phyloP scores from a whole-genome alignment of 2,888 invertebrate genomes.

The Entomobrya proxima region DNA sequence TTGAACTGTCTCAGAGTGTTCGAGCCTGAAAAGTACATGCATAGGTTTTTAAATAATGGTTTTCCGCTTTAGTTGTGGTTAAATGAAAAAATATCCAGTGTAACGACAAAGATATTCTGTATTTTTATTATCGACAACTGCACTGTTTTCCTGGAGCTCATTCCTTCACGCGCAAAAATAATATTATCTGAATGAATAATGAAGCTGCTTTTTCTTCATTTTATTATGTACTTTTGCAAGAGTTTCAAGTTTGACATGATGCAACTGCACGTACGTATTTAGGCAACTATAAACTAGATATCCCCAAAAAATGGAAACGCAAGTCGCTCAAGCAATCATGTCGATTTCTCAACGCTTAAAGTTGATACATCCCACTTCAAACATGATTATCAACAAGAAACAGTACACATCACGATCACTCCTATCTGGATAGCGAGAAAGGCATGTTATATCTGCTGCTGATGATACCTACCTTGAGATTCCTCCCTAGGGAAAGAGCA shows the following conservation, averaged over 20 bases:
- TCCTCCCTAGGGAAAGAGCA: conserved; percentile 12
- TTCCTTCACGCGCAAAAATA: conserved; percentile 3
- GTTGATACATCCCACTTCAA: conserved; percentile 40
- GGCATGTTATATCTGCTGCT: background rate
- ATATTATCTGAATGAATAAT: conserved; percentile 26
- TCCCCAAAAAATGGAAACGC: background rate
- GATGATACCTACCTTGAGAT: background rate
- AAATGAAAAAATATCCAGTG: background rate
- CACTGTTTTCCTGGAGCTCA: background rate
- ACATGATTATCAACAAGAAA: conserved; percentile 20
- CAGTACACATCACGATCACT: background rate
- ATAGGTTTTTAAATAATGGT: background rate
- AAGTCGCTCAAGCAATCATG: background rate
- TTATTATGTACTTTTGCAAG: background rate
- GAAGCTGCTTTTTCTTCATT: background rate
- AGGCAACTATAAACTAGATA: background rate
- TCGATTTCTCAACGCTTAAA: conserved; percentile 13
- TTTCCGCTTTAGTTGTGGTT: background rate
- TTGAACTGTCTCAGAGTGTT: conserved; percentile 39
- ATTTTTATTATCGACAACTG: background rate
- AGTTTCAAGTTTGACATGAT: background rate
- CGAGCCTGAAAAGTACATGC: background rate
- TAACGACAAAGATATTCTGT: background rate
- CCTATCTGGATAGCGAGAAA: background rate
- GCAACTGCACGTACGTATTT: background rate